These are phyloP conservation scores for rat (Rattus norvegicus) DNA, from an alignment of 2,113 vertebrate genomes.

Conservation along the genomic window GRCr8 NC_086021.1:32766501-32767000, in stretches of 20 bases:
- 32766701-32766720: accelerated
- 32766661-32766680: neutral
- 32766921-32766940: neutral
- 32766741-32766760: neutral
- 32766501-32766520: constrained; percentile 90
- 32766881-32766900: neutral
- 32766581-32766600: constrained; percentile 28
- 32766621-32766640: neutral
- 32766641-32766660: neutral
- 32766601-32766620: neutral
- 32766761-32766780: neutral
- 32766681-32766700: neutral
- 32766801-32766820: neutral
- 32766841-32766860: neutral
- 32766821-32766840: neutral
- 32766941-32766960: accelerated
- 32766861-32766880: accelerated
- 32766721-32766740: neutral
- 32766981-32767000: neutral
- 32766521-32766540: constrained; percentile 82
- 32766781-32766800: too few relatives aligned
- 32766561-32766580: neutral
- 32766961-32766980: neutral
- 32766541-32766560: neutral
- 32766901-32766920: neutral